Conservation (phyloP, 2,888 invertebrate species). For the Timema cristinae region DNA sequence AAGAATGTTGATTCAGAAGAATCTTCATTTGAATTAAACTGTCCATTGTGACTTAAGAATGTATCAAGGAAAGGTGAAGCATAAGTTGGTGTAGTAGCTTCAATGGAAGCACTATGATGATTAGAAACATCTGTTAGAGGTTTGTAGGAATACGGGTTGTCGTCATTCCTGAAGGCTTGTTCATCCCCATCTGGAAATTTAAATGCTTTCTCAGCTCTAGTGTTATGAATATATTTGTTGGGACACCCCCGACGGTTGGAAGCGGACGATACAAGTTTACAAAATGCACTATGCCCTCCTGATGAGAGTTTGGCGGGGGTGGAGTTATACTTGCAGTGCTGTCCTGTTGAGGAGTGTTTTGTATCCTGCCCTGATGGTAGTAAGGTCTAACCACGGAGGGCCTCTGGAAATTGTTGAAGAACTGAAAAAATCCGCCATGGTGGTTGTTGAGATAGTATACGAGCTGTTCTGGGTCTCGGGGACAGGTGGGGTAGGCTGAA, state of each 20-base stretch:
- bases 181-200: slow-evolving; percentile 3
- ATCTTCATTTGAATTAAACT: no score
- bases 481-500: slow-evolving; percentile 68
- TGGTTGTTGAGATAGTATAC: slow-evolving; percentile 78
- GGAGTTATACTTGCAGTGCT: neutral
- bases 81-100: neutral
- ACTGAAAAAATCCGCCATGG: slow-evolving; percentile 80
- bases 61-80: slow-evolving; percentile 14
- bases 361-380: slow-evolving; percentile 10
- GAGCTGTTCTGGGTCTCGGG: slow-evolving; percentile 65
- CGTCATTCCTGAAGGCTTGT: neutral
- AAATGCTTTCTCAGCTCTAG: slow-evolving; percentile 14
- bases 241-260: no score
- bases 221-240: neutral
- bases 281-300: neutral
- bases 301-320: slow-evolving; percentile 11
- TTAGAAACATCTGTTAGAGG: neutral
- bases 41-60: no score
- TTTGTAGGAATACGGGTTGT: neutral
- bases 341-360: slow-evolving; percentile 4
- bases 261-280: no score
- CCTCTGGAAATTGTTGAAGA: slow-evolving; percentile 54
- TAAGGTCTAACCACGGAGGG: slow-evolving; percentile 10
- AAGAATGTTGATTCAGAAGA: no score
- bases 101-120: no score